Percentiles rank a stretch among this genome's conserved stretches.
Evolutionary conservation across 2,113 vertebrate genomes (phyloP).

Genomic region (Oreotrochilus melanogaster): DNA sequence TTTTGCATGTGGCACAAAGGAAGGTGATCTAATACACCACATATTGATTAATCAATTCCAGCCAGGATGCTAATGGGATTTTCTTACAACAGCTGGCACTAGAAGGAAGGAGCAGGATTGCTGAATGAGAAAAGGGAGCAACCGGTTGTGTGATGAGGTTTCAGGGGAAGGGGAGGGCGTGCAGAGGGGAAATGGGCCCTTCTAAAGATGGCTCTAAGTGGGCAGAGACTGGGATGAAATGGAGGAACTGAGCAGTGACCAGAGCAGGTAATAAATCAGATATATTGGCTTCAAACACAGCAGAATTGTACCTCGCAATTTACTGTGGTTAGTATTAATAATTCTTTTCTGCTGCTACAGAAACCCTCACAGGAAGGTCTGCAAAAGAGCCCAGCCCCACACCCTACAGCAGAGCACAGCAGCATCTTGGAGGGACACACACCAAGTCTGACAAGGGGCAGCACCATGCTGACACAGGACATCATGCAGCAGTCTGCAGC

Average conservation of each 20-base stretch:
- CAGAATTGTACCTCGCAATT: neutral
- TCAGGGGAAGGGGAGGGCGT: neutral
- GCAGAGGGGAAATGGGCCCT: neutral
- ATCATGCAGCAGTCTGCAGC: neutral
- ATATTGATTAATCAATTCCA: conserved; percentile 59
- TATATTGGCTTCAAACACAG: neutral
- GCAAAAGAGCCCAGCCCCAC: neutral
- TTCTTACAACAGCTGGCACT: conserved; percentile 41
- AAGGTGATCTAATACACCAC: conserved; percentile 34
- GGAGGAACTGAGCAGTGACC: neutral
- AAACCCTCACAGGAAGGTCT: neutral
- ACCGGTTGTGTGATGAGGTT: neutral
- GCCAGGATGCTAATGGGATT: conserved; percentile 45
- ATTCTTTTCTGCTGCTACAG: conserved; percentile 4
- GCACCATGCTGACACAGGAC: neutral
- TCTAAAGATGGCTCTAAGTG: neutral
- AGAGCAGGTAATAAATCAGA: conserved; percentile 1
- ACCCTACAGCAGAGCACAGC: neutral
- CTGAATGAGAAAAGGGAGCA: conserved; percentile 35
- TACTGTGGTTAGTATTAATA: neutral
- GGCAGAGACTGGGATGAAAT: neutral
- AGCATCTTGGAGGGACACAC: neutral
- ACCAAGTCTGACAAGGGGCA: neutral
- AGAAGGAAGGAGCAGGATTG: neutral
- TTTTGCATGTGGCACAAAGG: neutral